Percentiles rank a stretch among this genome's conserved stretches.
phyloP scores from a whole-genome alignment of 37 sponge, comb jelly and placozoan species.

The Halisarca cf. caerulea region DNA sequence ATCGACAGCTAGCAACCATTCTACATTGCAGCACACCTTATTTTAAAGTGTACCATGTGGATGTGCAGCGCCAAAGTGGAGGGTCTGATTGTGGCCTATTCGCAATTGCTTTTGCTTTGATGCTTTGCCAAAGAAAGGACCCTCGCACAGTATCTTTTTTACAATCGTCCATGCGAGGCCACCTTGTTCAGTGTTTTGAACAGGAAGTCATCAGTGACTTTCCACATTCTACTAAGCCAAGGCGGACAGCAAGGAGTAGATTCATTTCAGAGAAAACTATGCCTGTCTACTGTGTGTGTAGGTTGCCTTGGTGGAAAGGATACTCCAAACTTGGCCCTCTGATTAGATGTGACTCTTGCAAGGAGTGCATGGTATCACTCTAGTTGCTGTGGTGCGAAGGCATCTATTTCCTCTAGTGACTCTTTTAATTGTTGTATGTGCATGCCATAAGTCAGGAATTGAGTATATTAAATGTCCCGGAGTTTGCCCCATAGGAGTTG shows the following conservation, averaged over 20 bases:
- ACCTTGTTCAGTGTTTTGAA: background rate
- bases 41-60: background rate
- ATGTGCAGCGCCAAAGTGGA: slow-evolving; percentile 6
- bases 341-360: background rate
- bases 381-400: too few relatives aligned
- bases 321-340: background rate
- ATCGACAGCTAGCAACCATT: background rate
- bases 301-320: background rate
- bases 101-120: background rate
- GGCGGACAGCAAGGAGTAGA: background rate
- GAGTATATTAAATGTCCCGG: too few relatives aligned
- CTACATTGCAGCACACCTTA: background rate
- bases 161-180: background rate
- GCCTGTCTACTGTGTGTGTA: background rate
- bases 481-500: too few relatives aligned
- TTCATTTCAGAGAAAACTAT: background rate
- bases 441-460: too few relatives aligned
- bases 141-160: background rate
- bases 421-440: too few relatives aligned
- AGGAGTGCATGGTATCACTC: too few relatives aligned
- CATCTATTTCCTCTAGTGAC: too few relatives aligned
- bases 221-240: background rate
- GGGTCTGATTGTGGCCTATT: slow-evolving; percentile 15
- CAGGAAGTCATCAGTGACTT: background rate
- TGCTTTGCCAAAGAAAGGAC: background rate